Conservation (phyloP, 1,140 invertebrate species). For the Venturia canescens region DNA sequence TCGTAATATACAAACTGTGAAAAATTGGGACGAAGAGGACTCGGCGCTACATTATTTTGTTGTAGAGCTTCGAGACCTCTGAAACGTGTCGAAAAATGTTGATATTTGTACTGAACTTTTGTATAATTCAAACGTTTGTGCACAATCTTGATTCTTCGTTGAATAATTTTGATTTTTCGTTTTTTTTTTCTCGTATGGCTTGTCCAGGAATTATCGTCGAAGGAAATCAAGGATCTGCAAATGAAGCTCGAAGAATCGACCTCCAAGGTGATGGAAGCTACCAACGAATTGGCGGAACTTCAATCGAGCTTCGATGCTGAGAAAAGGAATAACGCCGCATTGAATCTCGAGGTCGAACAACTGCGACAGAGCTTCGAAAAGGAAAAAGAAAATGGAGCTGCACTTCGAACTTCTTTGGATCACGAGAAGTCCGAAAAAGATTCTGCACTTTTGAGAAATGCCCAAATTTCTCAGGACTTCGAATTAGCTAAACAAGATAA, state of each 20-base stretch:
- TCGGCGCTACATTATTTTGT: too few relatives aligned
- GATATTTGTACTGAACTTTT: too few relatives aligned
- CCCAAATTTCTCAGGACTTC: conserved; percentile 89
- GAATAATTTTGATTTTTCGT: conserved; percentile 35
- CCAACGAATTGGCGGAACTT: conserved; percentile 65
- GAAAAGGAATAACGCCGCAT: conserved; percentile 64
- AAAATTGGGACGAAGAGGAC: too few relatives aligned
- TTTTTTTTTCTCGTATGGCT: conserved; percentile 41
- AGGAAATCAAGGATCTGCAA: conserved; percentile 73
- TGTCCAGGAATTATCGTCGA: conserved; percentile 68
- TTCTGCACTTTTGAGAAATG: conserved; percentile 86
- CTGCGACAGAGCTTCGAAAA: conserved; percentile 66
- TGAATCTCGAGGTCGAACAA: conserved; percentile 66
- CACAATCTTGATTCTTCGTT: too few relatives aligned
- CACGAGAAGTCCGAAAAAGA: conserved; percentile 86
- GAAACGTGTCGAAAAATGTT: too few relatives aligned
- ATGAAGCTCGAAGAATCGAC: conserved; percentile 71
- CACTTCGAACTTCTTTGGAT: conserved; percentile 67
- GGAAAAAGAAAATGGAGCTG: conserved; percentile 63
- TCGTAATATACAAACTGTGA: too few relatives aligned
- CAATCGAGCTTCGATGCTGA: conserved; percentile 65
- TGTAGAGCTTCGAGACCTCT: too few relatives aligned
- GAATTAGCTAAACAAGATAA: conserved; percentile 85
- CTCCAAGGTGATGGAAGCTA: conserved; percentile 56
- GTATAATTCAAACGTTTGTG: too few relatives aligned